Conservation (phyloP, 2,113 vertebrate species). For the Eudorcas thomsonii region DNA sequence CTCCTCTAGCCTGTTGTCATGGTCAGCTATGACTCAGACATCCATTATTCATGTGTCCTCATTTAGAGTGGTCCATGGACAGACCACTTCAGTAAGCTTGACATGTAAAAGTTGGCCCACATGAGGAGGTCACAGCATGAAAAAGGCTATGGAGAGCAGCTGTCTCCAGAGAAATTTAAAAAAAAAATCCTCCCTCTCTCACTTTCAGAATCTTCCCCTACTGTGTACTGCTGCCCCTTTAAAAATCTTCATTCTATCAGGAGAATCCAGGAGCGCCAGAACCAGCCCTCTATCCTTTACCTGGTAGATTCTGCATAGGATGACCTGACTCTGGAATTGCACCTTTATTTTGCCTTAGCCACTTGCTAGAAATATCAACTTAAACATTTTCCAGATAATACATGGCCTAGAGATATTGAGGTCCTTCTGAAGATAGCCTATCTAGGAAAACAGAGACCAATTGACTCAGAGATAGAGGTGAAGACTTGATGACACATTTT, state of each 20-base stretch:
- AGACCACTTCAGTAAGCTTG: neutral
- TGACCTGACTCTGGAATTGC: neutral
- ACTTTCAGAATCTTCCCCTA: neutral
- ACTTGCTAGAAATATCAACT: neutral
- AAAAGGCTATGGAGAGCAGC: neutral
- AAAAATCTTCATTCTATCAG: neutral
- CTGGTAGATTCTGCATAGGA: neutral
- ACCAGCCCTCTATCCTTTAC: neutral
- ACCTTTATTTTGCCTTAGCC: neutral
- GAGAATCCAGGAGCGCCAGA: neutral
- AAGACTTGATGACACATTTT: neutral
- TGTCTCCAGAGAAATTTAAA: neutral
- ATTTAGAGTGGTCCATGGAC: neutral
- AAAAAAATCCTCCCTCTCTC: neutral
- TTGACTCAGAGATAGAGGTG: neutral
- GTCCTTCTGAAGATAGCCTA: neutral
- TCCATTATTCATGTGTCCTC: neutral
- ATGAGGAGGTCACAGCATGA: neutral
- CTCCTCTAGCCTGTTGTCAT: accelerated
- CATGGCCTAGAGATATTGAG: neutral
- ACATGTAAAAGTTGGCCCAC: neutral
- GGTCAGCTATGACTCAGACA: neutral
- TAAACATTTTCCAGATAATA: neutral
- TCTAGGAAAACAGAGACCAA: neutral
- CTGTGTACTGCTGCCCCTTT: neutral